A percentile compares a stretch with the other conserved stretches of the same genome.
These are phyloP conservation scores for Schizopygopsis malacanthus DNA, from an alignment of 2,797 vertebrate genomes.

Conservation along the genomic window DNA sequence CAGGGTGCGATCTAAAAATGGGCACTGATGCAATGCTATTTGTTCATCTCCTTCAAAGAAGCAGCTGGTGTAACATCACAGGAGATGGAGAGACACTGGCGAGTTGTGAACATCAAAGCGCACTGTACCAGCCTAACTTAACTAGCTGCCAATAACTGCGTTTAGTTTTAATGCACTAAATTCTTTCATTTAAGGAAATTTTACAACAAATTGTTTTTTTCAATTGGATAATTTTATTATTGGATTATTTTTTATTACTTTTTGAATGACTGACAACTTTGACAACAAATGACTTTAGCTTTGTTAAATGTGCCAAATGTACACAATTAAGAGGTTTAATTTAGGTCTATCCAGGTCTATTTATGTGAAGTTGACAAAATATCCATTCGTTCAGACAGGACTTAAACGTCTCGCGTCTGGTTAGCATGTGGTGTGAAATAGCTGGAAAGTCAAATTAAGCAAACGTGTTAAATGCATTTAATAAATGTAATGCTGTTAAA, in stretches of 20 bases:
- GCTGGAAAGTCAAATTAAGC: background rate
- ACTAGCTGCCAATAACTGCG: background rate
- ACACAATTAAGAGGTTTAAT: background rate
- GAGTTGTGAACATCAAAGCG: conserved; percentile 5
- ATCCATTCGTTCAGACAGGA: background rate
- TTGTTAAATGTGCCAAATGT: background rate
- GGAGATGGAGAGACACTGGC: conserved; percentile 49
- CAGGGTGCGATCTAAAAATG: conserved; percentile 51
- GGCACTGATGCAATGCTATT: conserved; percentile 62
- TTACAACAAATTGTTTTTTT: background rate
- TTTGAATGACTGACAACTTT: background rate
- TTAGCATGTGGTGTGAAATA: background rate
- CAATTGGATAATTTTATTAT: background rate
- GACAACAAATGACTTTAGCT: background rate
- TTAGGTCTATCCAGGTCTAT: background rate
- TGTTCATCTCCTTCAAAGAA: conserved; percentile 59
- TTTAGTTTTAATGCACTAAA: background rate
- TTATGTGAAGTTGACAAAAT: conserved; percentile 10
- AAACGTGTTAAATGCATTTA: background rate
- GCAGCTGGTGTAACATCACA: conserved; percentile 28
- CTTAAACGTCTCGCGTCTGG: background rate
- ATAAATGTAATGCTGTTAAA: background rate
- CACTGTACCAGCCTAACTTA: background rate
- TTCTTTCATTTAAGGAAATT: background rate
- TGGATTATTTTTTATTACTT: background rate